Base-by-base conservation (phyloP, 2,888 invertebrate species). In the Leucoptera coffeella region DNA sequence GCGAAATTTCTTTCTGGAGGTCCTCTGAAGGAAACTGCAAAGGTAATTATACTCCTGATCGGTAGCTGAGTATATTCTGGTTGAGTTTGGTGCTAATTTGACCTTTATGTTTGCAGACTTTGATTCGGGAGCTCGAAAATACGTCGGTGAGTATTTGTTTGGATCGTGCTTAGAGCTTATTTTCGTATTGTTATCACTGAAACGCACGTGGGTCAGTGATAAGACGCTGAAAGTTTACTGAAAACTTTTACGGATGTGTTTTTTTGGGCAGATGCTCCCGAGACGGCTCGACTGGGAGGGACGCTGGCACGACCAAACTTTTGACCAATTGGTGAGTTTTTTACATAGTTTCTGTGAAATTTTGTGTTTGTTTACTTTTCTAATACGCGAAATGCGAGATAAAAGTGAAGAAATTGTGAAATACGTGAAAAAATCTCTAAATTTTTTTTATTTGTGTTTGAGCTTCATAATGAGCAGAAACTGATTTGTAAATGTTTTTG, bases 211-310 rank as follows among this genome's bases (percentile, higher is more conserved):
- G 74, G 56, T 57, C 51, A 56, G 50, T 69, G 74, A 75, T 78
- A 76, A 78, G 77, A 78, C 72, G 53, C 60, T 61, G 61, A 65
- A 65, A 65, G 45, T 59, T 61, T 64, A 36, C 54, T 58, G 59
- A 60, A 61, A 62, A 56, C 47, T 58, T 58, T 47, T 49, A 42
- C 27, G 38, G 41, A 33, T 23, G 38, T 40, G 38, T 37, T 39
- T 34, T 29, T 64, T 62, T 50, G 73, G 73, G 43, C 74, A 93
- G 92, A 82, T 93, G 50, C 74, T 95, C 47, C 94, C 93, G 25
- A 81, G 81, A 49, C 82, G 94, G 42, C 72, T 84, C 32, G 94
- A 95, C 73, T 96, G 95, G 94, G 73, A 82, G 58, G 95, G 94
- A 42, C 75, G 75, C 46, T 77, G 82, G 59, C 92, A 93, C 73